Evolutionary conservation across 2,797 vertebrate species (phyloP).

Genomic region (Dryobates pubescens): DNA sequence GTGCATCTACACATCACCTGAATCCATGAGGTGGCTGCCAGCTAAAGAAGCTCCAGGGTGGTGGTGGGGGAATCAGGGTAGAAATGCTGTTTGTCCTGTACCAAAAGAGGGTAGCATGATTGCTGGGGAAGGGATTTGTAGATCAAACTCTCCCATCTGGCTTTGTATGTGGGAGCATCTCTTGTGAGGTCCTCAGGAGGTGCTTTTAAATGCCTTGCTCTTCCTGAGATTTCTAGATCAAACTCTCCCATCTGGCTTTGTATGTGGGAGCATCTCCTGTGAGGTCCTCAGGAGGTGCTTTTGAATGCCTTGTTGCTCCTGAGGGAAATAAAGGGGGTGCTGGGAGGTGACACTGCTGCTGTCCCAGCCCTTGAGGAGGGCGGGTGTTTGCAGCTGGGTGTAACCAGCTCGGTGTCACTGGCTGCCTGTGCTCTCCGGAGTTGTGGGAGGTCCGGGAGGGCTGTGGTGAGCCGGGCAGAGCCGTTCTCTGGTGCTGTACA

Average conservation of each 20-base stretch:
- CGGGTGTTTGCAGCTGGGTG: background rate
- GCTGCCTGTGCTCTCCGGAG: background rate
- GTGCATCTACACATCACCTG: background rate
- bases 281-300: background rate
- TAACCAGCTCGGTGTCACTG: accelerated
- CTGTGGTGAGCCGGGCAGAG: background rate
- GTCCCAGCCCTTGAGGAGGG: background rate
- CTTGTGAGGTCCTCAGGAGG: background rate
- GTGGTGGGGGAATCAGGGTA: background rate
- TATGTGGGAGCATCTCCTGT: background rate
- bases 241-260: accelerated
- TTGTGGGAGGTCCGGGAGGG: background rate
- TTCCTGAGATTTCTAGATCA: background rate
- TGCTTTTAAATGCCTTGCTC: background rate
- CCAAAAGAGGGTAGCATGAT: background rate
- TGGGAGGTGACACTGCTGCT: background rate
- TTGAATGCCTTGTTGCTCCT: background rate
- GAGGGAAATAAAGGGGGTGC: background rate
- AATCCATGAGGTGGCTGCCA: background rate
- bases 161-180: background rate
- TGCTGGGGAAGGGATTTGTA: background rate
- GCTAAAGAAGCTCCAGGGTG: background rate
- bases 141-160: background rate
- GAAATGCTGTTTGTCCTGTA: background rate
- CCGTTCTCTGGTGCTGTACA: conserved; percentile 40